phyloP scores from a whole-genome alignment of 2,888 invertebrate genomes.

The Ariolimax columbianus region DNA sequence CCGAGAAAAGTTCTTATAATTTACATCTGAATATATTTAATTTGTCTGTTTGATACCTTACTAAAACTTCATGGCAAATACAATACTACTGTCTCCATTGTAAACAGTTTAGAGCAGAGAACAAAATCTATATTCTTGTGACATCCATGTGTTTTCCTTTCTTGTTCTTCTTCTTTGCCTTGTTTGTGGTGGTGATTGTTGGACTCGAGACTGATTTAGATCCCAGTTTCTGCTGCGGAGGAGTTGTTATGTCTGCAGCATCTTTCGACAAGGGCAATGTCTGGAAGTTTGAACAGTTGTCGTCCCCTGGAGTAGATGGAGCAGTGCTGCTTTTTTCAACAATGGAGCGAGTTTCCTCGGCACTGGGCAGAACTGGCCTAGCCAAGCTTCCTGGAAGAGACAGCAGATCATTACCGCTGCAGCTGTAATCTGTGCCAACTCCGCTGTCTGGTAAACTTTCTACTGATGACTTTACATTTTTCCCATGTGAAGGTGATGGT shows the following conservation, averaged over 20 bases:
- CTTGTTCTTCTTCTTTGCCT: conserved; percentile 38
- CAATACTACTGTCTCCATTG: too few relatives aligned
- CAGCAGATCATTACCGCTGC: background rate
- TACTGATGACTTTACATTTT: conserved; percentile 17
- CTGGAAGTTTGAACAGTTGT: background rate
- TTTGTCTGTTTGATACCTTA: too few relatives aligned
- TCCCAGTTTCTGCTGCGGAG: background rate
- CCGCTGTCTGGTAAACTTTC: conserved; percentile 47
- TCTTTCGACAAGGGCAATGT: background rate
- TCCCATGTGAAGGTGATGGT: background rate
- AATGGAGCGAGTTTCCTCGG: background rate
- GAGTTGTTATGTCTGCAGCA: background rate
- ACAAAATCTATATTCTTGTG: conserved; percentile 20
- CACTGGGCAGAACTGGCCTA: background rate
- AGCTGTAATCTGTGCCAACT: conserved; percentile 39
- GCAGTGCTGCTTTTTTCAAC: background rate
- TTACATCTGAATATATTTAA: too few relatives aligned
- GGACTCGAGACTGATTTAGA: background rate
- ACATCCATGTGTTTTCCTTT: conserved; percentile 42
- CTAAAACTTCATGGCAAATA: too few relatives aligned
- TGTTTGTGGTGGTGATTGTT: conserved; percentile 2
- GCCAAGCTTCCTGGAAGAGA: conserved; percentile 8
- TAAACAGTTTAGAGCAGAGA: too few relatives aligned
- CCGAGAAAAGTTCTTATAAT: too few relatives aligned
- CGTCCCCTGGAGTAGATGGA: background rate